Evolutionary conservation across 1,140 invertebrate genomes (phyloP).

Genomic region (Choristoneura fumiferana): DNA sequence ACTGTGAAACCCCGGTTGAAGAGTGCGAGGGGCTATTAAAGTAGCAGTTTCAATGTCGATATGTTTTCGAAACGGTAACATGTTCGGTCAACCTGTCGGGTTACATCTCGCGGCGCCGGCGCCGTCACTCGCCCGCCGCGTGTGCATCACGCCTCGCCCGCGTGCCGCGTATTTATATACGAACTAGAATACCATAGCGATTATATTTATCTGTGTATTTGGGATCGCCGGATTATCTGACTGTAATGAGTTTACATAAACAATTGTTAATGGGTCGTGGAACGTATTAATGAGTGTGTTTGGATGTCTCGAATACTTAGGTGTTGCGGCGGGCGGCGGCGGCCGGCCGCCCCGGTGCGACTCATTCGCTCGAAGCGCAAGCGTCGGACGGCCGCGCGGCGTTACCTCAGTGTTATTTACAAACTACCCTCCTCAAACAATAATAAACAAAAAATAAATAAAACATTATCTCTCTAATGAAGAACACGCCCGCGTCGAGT

Average conservation of each 20-base stretch:
- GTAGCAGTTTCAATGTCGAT: slow-evolving; percentile 29
- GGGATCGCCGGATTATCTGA: slow-evolving; percentile 46
- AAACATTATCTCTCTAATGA: slow-evolving; percentile 15
- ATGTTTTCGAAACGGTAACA: slow-evolving; percentile 18
- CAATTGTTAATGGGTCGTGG: slow-evolving; percentile 40
- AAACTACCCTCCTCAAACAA: slow-evolving; percentile 43
- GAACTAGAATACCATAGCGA: slow-evolving; percentile 27
- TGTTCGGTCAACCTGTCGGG: slow-evolving; percentile 16
- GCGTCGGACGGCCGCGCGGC: slow-evolving; percentile 49
- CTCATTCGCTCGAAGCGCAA: slow-evolving; percentile 56
- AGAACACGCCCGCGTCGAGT: slow-evolving; percentile 42
- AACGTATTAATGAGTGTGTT: slow-evolving; percentile 38
- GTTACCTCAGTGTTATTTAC: slow-evolving; percentile 20
- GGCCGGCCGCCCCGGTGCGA: slow-evolving; percentile 25
- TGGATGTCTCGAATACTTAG: slow-evolving; percentile 54
- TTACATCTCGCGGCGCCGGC: slow-evolving; percentile 35
- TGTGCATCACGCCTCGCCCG: slow-evolving; percentile 49
- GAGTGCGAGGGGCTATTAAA: no score
- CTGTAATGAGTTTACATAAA: slow-evolving; percentile 41
- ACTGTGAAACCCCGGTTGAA: no score
- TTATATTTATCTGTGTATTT: slow-evolving; percentile 38
- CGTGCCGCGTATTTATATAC: slow-evolving; percentile 58
- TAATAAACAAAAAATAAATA: slow-evolving; percentile 23
- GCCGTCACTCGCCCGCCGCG: slow-evolving; percentile 51
- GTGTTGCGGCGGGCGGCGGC: slow-evolving; percentile 34